Conservation (phyloP, 2,888 invertebrate genomes). For the Amiota mariae region DNA sequence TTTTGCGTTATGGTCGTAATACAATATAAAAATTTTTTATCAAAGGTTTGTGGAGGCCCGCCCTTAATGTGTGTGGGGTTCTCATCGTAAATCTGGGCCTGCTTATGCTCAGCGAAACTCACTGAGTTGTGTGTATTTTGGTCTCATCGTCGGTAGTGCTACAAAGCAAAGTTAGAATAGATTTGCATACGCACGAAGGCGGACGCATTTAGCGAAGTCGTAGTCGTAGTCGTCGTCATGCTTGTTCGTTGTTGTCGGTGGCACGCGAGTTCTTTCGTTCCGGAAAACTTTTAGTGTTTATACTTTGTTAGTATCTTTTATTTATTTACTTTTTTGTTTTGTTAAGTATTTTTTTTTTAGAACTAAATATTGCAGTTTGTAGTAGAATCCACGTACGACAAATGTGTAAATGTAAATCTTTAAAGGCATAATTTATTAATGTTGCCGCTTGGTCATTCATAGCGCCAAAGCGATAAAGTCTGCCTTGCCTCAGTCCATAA, state of each 20-base stretch:
- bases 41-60: too few relatives aligned
- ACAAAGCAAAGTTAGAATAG: constrained; percentile 54
- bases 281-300: not conserved
- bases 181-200: constrained; percentile 59
- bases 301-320: not conserved
- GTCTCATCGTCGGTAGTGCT: constrained; percentile 23
- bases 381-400: too few relatives aligned
- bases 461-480: too few relatives aligned
- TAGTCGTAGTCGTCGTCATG: too few relatives aligned
- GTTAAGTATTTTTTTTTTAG: not conserved
- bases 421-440: constrained; percentile 13
- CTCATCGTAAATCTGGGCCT: too few relatives aligned
- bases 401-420: not conserved
- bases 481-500: too few relatives aligned
- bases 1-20: too few relatives aligned
- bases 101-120: too few relatives aligned
- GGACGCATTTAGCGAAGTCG: constrained; percentile 46
- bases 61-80: too few relatives aligned
- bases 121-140: not conserved
- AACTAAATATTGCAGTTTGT: not conserved
- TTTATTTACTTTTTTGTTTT: not conserved
- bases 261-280: constrained; percentile 9
- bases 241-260: not conserved
- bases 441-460: too few relatives aligned
- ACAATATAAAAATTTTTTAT: too few relatives aligned